Base-by-base conservation (phyloP, 2,797 vertebrate species). In the Tenualosa ilisha region DNA sequence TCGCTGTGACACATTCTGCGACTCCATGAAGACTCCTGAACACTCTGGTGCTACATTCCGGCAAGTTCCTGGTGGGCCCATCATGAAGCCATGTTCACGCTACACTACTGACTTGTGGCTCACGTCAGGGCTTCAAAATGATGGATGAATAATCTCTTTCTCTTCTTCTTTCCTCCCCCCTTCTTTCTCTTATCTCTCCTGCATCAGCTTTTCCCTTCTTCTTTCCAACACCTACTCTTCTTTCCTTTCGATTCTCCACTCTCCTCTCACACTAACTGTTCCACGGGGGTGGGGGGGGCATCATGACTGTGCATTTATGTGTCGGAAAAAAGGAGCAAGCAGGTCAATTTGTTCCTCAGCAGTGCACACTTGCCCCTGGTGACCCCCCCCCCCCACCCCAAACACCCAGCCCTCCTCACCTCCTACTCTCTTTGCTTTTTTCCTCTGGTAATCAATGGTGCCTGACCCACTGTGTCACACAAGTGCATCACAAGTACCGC, bases 31-130 rank as follows among this genome's bases (percentile, higher is more conserved):
- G 90, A 88, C 89, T 87, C 84, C 86, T 83, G 90, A 86, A 87
- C 92, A 92, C 91, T 84, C 61, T 88, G 82, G 90, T 75, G 90
- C 87, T 87, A 93, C 90, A 93, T 94, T 94, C 92, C 92, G 89
- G 87, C 87, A 86, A 89, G 90, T 84, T 89, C 82, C 89, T 87
- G 90, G 83, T 88, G 89, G 91, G 89, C 90, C 91, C 91, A 93
- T 92, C 90, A 91, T 91, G 86, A 84, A 92, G 88, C 83, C 85
- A 68, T 84, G 88, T 91, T 91, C 89, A 90, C 89, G 85, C 83
- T 79, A 53, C 86, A 63, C 8, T 8, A 85, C 85, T 81, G 90
- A 90, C 91, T 90, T 92, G 91, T 46, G 90, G 90, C 91, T 87
- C 88, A 43, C 81, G 88, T 92, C 92, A 91, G 7, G 86, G 82